Percentiles rank a stretch among this genome's conserved stretches.
phyloP scores from a whole-genome alignment of 92 coral and sea anemone species.

The Umimayanthus chanpuru region DNA sequence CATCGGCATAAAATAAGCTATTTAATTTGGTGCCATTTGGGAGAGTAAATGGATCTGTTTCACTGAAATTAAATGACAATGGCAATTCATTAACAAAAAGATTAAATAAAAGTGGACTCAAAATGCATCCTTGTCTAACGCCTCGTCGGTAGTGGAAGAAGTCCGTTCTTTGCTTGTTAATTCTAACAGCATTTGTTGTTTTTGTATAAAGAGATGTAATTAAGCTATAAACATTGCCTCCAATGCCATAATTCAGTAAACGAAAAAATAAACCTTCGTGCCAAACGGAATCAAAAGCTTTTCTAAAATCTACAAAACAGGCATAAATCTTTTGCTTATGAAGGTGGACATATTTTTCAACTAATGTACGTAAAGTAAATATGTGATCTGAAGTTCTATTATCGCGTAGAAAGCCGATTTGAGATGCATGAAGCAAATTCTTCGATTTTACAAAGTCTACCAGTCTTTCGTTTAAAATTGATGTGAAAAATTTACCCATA shows the following conservation, averaged over 20 bases:
- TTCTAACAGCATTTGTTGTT: background rate
- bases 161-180: background rate
- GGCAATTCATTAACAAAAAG: too few relatives aligned
- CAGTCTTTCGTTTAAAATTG: slow-evolving; percentile 30
- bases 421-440: slow-evolving; percentile 13
- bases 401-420: slow-evolving; percentile 20
- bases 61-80: slow-evolving; percentile 3
- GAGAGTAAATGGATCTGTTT: slow-evolving; percentile 1
- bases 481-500: slow-evolving; percentile 41
- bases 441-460: slow-evolving; percentile 27
- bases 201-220: slow-evolving; percentile 1
- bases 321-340: background rate
- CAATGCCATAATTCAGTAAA: slow-evolving; percentile 14
- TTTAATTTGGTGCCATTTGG: background rate
- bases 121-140: background rate
- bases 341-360: slow-evolving; percentile 1
- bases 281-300: too few relatives aligned
- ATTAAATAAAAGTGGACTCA: too few relatives aligned
- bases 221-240: background rate
- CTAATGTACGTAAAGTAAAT: slow-evolving; percentile 5
- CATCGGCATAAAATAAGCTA: background rate
- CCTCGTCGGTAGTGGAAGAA: slow-evolving; percentile 10
- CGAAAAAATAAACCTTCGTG: background rate
- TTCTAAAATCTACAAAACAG: too few relatives aligned
- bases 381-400: background rate